Base-by-base conservation (phyloP, 1,140 invertebrate genomes). In the Bicyclus anynana region DNA sequence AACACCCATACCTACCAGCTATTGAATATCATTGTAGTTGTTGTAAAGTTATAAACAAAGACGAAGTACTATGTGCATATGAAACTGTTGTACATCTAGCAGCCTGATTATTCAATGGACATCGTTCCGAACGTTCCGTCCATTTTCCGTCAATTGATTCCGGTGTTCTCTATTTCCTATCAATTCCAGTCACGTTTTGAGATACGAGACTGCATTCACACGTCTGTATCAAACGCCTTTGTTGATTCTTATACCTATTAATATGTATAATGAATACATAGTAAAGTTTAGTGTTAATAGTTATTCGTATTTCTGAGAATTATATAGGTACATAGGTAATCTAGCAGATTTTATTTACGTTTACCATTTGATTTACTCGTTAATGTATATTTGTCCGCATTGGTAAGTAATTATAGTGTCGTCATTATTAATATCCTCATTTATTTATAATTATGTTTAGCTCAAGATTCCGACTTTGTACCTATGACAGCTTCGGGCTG, bases 121-220 rank as follows among this genome's bases (percentile, higher is more conserved):
- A 29, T 44, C 23, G 18, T 44, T 50, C 42, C 23, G 46, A 50
- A 9, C 29, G 29, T 33, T 33, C 29, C 29, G 10, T 33, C 29
- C 12, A 33, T 33, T 12, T 20, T 37, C 50, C 40, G 23, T 53
- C 53, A 62, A 53, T 53, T 48, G 40, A 57, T 53, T 59, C 57
- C 56, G 61, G 48, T 57, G 18, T 44, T 57, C 60, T 55, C 59
- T 54, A 62, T 73, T 72, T 73, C 70, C 68, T 66, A 64, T 73
- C 54, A 66, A 73, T 73, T 73, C 62, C 38, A 62, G 62, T 72
- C 74, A 70, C 65, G 63, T 70, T 62, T 59, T 64, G 40, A 37
- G 35, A 49, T 46, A 52, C 20, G 48, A 14, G 48, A 44, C 37
- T 50, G 12, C 46, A 38, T 57, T 23, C 18, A 40, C 48, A 20